Conservation (phyloP, 2,888 invertebrate species). For the Cryptops parisi region DNA sequence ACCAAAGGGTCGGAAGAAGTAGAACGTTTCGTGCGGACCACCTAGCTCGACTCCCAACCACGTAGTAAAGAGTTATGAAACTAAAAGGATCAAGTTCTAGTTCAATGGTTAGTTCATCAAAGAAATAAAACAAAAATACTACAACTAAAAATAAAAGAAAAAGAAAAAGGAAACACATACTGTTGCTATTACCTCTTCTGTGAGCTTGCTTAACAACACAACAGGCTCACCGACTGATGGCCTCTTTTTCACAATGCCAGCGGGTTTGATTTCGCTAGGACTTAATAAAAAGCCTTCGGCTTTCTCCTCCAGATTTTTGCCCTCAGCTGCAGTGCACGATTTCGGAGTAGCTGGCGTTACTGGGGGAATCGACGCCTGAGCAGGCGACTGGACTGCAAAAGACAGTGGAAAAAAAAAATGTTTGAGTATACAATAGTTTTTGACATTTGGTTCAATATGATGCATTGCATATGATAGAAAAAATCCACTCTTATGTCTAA, state of each 20-base stretch:
- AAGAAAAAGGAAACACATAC: background rate
- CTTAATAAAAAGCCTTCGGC: background rate
- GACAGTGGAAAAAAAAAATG: too few relatives aligned
- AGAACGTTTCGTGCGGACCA: too few relatives aligned
- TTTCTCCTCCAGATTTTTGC: background rate
- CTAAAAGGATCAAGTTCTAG: background rate
- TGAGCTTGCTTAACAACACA: slow-evolving; percentile 45
- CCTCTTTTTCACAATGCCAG: slow-evolving; percentile 6
- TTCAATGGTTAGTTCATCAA: too few relatives aligned
- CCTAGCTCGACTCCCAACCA: too few relatives aligned
- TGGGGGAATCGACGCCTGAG: slow-evolving; percentile 11
- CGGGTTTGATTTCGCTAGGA: background rate
- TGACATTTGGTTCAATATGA: too few relatives aligned
- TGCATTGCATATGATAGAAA: too few relatives aligned
- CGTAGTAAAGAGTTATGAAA: too few relatives aligned
- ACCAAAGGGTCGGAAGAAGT: too few relatives aligned
- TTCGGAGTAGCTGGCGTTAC: slow-evolving; percentile 10
- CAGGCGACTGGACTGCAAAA: slow-evolving; percentile 6
- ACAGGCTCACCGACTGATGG: slow-evolving; percentile 36
- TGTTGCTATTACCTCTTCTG: slow-evolving; percentile 33
- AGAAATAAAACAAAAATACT: too few relatives aligned
- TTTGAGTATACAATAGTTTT: too few relatives aligned
- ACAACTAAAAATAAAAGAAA: background rate
- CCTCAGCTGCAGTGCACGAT: slow-evolving; percentile 9
- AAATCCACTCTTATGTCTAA: too few relatives aligned